These are phyloP conservation scores for Acanthurus leucopareius DNA, from an alignment of 2,797 vertebrate species.

Conservation along the genomic window DNA sequence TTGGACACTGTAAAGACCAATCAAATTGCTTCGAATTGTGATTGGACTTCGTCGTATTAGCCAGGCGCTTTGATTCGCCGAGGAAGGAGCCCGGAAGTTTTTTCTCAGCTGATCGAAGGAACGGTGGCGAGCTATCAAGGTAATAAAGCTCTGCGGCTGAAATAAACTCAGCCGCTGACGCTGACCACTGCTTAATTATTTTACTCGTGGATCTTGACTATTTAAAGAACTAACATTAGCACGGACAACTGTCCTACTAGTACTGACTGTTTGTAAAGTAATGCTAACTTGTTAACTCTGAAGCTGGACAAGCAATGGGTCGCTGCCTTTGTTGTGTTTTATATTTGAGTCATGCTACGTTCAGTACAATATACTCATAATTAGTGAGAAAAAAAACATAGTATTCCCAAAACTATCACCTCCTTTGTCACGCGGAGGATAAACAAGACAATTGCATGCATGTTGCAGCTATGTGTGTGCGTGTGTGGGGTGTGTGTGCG, in stretches of 20 bases:
- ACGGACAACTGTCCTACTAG: neutral
- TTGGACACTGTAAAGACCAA: constrained; percentile 48
- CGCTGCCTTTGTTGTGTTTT: too few relatives aligned
- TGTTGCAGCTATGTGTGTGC: neutral
- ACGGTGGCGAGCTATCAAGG: constrained; percentile 48
- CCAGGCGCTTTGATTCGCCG: neutral
- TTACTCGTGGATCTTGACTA: neutral
- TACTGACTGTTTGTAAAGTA: neutral
- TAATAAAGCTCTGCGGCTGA: constrained; percentile 50
- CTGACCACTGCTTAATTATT: constrained; percentile 16
- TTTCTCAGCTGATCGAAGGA: constrained; percentile 24
- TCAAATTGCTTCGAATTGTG: constrained; percentile 26
- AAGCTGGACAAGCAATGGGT: too few relatives aligned
- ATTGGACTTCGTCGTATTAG: constrained; percentile 76
- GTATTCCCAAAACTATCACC: neutral
- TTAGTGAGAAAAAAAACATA: neutral
- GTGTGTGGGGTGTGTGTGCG: too few relatives aligned
- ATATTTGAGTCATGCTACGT: too few relatives aligned
- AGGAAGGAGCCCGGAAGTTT: constrained; percentile 46
- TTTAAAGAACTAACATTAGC: neutral
- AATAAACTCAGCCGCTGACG: too few relatives aligned
- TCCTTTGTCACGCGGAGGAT: neutral
- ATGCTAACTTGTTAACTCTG: neutral
- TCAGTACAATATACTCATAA: neutral
- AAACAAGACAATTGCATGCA: too few relatives aligned